Conservation (phyloP, 2,888 invertebrate species). For the Drosophila robusta region DNA sequence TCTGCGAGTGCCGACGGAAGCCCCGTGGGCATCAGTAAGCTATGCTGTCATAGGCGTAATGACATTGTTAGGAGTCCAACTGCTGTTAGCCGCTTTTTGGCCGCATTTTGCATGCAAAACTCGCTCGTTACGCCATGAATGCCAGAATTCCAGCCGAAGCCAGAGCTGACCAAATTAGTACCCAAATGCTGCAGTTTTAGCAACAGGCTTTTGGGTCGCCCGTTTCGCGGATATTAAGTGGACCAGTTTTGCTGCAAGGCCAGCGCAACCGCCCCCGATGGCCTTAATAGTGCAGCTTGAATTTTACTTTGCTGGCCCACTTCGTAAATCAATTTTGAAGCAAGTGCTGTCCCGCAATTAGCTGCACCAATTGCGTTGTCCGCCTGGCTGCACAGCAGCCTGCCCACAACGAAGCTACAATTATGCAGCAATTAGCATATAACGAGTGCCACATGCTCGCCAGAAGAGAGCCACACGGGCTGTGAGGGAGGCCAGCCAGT, state of each 20-base stretch:
- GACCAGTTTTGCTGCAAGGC: conserved; percentile 13
- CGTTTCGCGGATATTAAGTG: conserved; percentile 65
- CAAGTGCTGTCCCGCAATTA: conserved; percentile 34
- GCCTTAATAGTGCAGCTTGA: conserved; percentile 13
- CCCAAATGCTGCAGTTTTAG: conserved; percentile 49
- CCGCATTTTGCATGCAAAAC: conserved; percentile 55
- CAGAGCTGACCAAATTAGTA: conserved; percentile 45
- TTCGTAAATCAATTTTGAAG: conserved; percentile 42
- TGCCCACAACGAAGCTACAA: conserved; percentile 50
- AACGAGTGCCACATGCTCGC: conserved; percentile 62
- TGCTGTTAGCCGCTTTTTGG: conserved; percentile 17
- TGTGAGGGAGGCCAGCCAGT: not conserved
- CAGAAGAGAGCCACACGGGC: conserved; percentile 1
- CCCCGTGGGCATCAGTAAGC: conserved; percentile 22
- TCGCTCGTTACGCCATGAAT: conserved; percentile 57
- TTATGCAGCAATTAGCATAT: conserved; percentile 71
- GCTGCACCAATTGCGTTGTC: conserved; percentile 14
- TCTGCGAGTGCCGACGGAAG: conserved; percentile 18
- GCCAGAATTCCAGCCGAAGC: conserved; percentile 20
- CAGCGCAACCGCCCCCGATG: not conserved
- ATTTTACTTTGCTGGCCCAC: conserved; percentile 30
- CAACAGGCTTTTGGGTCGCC: conserved; percentile 18
- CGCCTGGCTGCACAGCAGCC: conserved; percentile 37
- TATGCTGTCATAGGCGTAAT: conserved; percentile 44
- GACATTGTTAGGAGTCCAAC: conserved; percentile 38